Conservation (phyloP, 2,797 vertebrate genomes). For the Cyclura pinguis region DNA sequence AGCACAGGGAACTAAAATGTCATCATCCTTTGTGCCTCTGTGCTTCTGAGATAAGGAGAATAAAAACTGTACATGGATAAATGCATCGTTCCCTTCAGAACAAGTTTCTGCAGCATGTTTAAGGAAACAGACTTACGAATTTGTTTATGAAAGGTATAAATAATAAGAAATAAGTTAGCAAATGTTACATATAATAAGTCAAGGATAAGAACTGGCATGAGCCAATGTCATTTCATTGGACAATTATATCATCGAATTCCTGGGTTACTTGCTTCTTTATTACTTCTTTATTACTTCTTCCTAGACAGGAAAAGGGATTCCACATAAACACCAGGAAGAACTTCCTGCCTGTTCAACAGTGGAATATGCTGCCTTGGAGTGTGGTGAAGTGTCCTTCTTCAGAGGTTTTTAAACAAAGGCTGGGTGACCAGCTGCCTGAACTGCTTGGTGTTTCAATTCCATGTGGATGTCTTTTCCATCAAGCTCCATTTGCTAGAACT, state of each 20-base stretch:
- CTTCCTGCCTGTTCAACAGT: too few species aligned
- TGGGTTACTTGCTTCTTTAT: neutral
- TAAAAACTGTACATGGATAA: slow-evolving; percentile 5
- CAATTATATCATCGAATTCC: neutral
- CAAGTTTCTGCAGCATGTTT: neutral
- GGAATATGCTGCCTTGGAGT: too few species aligned
- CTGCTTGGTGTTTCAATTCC: too few species aligned
- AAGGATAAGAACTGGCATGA: neutral
- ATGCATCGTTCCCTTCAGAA: neutral
- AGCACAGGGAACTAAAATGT: slow-evolving; percentile 40
- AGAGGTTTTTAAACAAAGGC: too few species aligned
- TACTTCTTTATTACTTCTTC: neutral
- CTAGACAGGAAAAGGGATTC: too few species aligned
- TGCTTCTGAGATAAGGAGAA: slow-evolving; percentile 18
- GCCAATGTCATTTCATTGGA: neutral
- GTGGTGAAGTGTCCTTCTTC: too few species aligned
- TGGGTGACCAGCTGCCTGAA: too few species aligned
- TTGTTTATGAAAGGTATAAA: neutral
- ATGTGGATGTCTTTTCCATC: too few species aligned
- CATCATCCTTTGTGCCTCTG: slow-evolving; percentile 25
- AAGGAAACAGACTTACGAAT: neutral
- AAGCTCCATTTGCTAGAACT: too few species aligned
- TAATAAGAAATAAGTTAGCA: neutral
- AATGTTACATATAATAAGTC: neutral
- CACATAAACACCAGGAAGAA: too few species aligned